Base-by-base conservation (phyloP, 2,113 vertebrate species). In the Cavia aperea region DNA sequence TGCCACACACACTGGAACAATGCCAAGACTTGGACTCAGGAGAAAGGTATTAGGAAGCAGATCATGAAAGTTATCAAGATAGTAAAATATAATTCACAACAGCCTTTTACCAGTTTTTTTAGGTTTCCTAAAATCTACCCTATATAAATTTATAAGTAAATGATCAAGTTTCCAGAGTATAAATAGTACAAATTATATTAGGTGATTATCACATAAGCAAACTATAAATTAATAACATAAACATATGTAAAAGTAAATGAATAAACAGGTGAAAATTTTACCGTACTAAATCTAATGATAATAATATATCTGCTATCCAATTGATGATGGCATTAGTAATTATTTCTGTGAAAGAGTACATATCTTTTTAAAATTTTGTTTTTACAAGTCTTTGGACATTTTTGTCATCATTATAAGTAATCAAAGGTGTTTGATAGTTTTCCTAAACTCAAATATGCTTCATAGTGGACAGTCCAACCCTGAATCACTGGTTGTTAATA, bases 401-500 rank as follows among this genome's bases (percentile, higher is more conserved):
- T 86, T 93, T 81, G 24, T 58, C 36, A 85, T 81, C 8, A 62
- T 60, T 81, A 11, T 62, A n/a, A 86, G 5, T 21, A 7, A 58
- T 43, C 31, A 87, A 3, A 58, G 49, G 0, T 5, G 39, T 75
- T 92, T 43, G 21, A 56, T 68, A 49, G 58, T 87, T 91, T 58
- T 89, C 58, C 19, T 39, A 89, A 16, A 83, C 62, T 77, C 51
- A 0, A 87, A 49, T 84, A 1, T 75, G 14, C 10, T 14, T 49
- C 54, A 19, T 7, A 79, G 46, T n/a, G 49, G 33, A 60, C 36
- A 63, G 4, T 63, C 3, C 58, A 93, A 4, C 5, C 5, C 33
- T 58, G 7, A 72, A 13, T 21, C 23, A 5, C 1, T 3, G 11
- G 1, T 36, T 86, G 16, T 49, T 54, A 58, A 49, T 0, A 39